Conservation (phyloP, 2,797 vertebrate genomes). For the Kryptopterus vitreolus region DNA sequence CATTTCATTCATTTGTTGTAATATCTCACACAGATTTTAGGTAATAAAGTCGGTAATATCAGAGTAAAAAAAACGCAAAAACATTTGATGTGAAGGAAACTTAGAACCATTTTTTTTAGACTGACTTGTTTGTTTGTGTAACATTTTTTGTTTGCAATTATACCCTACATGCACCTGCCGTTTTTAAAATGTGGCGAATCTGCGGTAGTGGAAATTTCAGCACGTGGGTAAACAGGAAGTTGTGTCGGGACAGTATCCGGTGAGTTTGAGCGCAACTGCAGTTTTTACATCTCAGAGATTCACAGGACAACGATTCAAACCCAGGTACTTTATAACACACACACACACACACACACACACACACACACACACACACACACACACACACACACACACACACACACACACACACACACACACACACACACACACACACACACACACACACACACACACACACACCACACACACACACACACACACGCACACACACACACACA, state of each 20-base stretch:
- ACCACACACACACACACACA: no score
- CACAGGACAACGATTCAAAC: no score
- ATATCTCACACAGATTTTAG: neutral
- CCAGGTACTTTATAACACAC: neutral
- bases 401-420: constrained; percentile 22
- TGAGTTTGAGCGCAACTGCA: neutral
- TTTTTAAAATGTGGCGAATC: constrained; percentile 7
- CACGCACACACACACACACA: no score
- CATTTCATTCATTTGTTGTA: neutral
- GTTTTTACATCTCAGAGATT: neutral
- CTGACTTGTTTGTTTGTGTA: neutral
- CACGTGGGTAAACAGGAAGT: neutral
- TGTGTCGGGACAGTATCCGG: neutral
- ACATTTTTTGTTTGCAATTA: neutral
- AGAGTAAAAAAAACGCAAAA: neutral
- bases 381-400: constrained; percentile 44
- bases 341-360: constrained; percentile 19
- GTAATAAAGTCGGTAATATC: neutral
- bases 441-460: no score
- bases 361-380: constrained; percentile 30
- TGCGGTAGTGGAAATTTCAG: neutral
- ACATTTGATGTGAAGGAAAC: neutral
- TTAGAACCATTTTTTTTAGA: neutral
- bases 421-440: no score
- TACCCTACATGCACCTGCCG: neutral